Evolutionary conservation across 2,113 vertebrate genomes (phyloP), one percentile per base, ranked within the genome.

Genomic region (Psettodes erumei): DNA sequence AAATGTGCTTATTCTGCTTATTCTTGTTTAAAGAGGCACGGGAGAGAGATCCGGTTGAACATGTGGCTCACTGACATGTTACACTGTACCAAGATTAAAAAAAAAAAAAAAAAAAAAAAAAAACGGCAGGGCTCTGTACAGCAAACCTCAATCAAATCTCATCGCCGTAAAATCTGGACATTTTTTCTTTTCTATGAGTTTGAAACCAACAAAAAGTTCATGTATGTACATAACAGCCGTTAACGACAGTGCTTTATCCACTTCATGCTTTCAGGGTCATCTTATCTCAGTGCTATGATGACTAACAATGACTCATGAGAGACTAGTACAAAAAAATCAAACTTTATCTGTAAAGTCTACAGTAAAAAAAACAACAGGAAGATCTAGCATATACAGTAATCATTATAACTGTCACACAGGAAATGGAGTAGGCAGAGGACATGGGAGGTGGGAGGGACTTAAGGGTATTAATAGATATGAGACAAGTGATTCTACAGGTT

Each of bases 211-310:
- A 5, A 72, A 43, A 0, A 45, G 51, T 59, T 71, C 21, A 6
- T 25, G 8, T 25, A 40, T 42, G 61, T 12, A 28, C 28, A 68
- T 61, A 67, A 42, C 35, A 64, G 42, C 8, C 43, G 11, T 53
- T 53, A 45, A 56, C 12, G 43, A 73, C 90, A 83, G 88, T 91
- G 88, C 89, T 92, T 92, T 84, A 85, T 89, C 87, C 91, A 91
- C 84, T 70, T 80, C 77, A 69, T 51, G 35, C 51, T 71, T 77
- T 82, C 43, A 72, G 55, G 75, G 71, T 72, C 54, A 54, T 71
- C 67, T 85, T 59, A 50, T 90, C 77, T 88, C 74, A 77, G 45
- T 64, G 58, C 73, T 80, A 67, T 51, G 70, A 86, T 86, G 83
- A 83, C 87, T 84, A 83, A 87, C 59, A 83, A 85, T 88, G 87